Conservation (phyloP, 2,888 invertebrate species). For the Folsomia manolachei region DNA sequence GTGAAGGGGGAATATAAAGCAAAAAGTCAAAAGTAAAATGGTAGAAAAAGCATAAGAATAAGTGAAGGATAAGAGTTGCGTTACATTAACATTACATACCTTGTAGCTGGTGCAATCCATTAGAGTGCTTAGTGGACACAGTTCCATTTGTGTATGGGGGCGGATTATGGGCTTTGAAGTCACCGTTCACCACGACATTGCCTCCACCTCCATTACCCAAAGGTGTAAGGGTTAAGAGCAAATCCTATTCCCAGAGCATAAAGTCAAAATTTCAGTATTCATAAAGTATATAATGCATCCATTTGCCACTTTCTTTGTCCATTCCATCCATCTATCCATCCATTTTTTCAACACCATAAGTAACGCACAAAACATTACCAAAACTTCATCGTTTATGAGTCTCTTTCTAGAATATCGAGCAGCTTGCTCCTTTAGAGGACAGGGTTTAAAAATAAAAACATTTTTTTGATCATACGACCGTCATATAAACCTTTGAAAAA, state of each 20-base stretch:
- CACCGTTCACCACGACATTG: constrained; percentile 40
- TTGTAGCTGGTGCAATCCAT: constrained; percentile 48
- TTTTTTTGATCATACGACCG: neutral
- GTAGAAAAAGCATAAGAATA: constrained; percentile 7
- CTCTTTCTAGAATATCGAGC: neutral
- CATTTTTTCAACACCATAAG: neutral
- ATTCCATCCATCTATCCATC: constrained; percentile 21
- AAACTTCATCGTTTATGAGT: neutral
- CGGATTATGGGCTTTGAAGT: constrained; percentile 46
- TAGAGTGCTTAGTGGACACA: constrained; percentile 37
- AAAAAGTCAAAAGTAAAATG: constrained; percentile 1
- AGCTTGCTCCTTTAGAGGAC: neutral
- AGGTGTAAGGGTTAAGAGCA: constrained; percentile 49
- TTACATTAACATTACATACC: constrained; percentile 42
- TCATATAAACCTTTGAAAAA: neutral
- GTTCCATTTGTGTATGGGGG: constrained; percentile 42
- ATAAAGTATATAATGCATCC: constrained; percentile 32
- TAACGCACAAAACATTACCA: neutral
- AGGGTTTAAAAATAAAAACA: neutral
- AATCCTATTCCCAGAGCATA: constrained; percentile 37
- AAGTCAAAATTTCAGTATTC: constrained; percentile 23
- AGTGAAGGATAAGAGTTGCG: neutral
- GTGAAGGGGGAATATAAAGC: neutral
- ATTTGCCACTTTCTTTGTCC: constrained; percentile 27
- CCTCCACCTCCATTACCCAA: constrained; percentile 44